phyloP scores from a whole-genome alignment of 1,140 invertebrate genomes.

The Hydropsyche tenuis region DNA sequence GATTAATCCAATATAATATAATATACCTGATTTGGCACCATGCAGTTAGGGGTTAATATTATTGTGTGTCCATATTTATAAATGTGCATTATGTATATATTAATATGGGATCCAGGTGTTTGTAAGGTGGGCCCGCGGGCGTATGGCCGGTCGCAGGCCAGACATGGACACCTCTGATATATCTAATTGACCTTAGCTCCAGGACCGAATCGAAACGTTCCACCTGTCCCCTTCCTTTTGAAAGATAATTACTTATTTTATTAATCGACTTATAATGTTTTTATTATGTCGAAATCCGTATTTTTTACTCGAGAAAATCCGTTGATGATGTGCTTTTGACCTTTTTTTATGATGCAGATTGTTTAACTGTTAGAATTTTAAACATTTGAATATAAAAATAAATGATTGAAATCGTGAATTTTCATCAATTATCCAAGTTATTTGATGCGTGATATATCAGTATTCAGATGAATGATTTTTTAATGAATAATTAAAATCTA shows the following conservation, averaged over 20 bases:
- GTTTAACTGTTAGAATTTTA: no score
- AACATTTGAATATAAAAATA: no score
- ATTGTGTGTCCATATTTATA: neutral
- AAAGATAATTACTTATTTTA: neutral
- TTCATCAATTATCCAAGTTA: no score
- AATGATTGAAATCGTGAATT: no score
- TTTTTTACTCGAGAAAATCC: neutral
- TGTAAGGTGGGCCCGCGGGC: conserved; percentile 28
- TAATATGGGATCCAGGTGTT: conserved; percentile 25
- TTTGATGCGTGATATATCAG: no score
- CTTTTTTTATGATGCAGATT: no score
- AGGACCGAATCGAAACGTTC: conserved; percentile 26
- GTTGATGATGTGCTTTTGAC: no score
- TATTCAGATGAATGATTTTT: no score
- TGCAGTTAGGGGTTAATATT: no score
- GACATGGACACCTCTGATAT: conserved; percentile 40
- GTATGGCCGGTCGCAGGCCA: conserved; percentile 15
- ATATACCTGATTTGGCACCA: no score
- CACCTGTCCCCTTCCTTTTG: neutral
- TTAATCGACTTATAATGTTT: conserved; percentile 5
- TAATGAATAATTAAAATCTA: no score
- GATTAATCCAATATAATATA: no score
- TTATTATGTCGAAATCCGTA: neutral
- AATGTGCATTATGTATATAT: neutral
- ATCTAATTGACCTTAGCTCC: conserved; percentile 36